Evolutionary conservation across 1,140 invertebrate genomes (phyloP), one percentile per base, ranked within the genome.

Genomic region (Steinernema khuongi): DNA sequence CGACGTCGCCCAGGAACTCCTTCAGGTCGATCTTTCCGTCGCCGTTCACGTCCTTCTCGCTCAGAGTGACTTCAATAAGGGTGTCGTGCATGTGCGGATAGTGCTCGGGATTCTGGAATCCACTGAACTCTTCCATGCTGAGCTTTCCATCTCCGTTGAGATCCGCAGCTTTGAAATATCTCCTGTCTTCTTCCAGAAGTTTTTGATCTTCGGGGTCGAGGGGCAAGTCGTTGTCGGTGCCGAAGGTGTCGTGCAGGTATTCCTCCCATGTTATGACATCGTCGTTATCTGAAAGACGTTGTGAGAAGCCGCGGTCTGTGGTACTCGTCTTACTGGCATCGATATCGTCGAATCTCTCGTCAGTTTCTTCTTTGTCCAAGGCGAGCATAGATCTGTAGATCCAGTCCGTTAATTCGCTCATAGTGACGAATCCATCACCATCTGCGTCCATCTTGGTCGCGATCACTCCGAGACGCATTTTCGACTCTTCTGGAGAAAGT

Each of bases 71-170:
- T 80, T 92, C 88, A 70, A 96, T 86, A 75, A 97, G 89, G 69
- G 92, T 87, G 28, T 91, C 89, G 79, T 93, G 89, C 94, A 97
- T 97, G 80, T 90, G 89, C 41, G 90, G 90, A 86, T 92, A 91
- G 85, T 98, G 94, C 87, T 97, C 94, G 0, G 96, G 95, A 87
- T 94, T 94, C 41, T 91, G 91, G 85, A 97, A 97, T 7, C 91
- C 89, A 79, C 92, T 87, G 87, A 93, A 97, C 87, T 99, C 96
- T 26, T 90, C 87, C 29, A 88, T 81, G 80, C 91, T 89, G 31
- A 99, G 88, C 66, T 87, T 85, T 1, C 91, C 91, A 87, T 98
- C 93, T 50, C 90, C 89, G 85, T 97, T 90, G 26, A 87, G 80
- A 88, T 98, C 96, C 1, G 95, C 94, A 4, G 90, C 90, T 71